A percentile compares a stretch with the other conserved stretches of the same genome.
phyloP scores from a whole-genome alignment of 2,888 invertebrate genomes.

The Plagodis dolabraria region DNA sequence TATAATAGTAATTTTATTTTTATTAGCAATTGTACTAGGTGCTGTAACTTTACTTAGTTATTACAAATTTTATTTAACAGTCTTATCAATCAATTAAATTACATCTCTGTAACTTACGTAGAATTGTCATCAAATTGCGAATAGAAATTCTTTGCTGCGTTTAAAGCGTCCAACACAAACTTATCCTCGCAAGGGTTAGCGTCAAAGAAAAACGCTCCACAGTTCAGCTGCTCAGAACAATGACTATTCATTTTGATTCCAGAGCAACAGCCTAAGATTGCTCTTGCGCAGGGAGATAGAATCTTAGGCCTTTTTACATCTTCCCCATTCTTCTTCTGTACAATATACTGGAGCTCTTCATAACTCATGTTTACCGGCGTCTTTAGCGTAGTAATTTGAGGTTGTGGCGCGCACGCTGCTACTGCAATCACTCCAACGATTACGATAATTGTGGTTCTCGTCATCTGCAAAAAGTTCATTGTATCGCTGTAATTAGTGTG shows the following conservation, averaged over 20 bases:
- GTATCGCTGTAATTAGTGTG: slow-evolving; percentile 15
- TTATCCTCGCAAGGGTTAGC: slow-evolving; percentile 89
- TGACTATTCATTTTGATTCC: slow-evolving; percentile 71
- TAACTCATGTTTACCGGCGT: slow-evolving; percentile 59
- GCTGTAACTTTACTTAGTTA: background rate
- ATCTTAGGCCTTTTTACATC: slow-evolving; percentile 43
- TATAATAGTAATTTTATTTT: too few species aligned
- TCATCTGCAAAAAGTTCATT: slow-evolving; percentile 57
- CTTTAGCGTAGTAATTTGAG: slow-evolving; percentile 58
- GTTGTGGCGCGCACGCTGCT: slow-evolving; percentile 51
- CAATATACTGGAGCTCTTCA: slow-evolving; percentile 65
- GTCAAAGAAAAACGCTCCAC: slow-evolving; percentile 90
- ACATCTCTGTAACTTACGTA: slow-evolving; percentile 18
- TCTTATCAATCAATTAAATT: background rate
- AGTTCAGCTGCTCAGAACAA: slow-evolving; percentile 90
- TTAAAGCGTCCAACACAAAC: slow-evolving; percentile 84
- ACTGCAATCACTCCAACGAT: slow-evolving; percentile 46
- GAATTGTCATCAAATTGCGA: slow-evolving; percentile 54
- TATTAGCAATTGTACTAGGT: too few species aligned
- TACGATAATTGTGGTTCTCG: slow-evolving; percentile 42
- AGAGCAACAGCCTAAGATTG: slow-evolving; percentile 90
- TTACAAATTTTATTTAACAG: slow-evolving; percentile 11
- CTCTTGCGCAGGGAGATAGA: slow-evolving; percentile 89
- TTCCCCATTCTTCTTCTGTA: slow-evolving; percentile 54
- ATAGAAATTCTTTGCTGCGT: slow-evolving; percentile 70